phyloP scores from a whole-genome alignment of 2,113 vertebrate genomes.

The Phylloscopus whistleri region DNA sequence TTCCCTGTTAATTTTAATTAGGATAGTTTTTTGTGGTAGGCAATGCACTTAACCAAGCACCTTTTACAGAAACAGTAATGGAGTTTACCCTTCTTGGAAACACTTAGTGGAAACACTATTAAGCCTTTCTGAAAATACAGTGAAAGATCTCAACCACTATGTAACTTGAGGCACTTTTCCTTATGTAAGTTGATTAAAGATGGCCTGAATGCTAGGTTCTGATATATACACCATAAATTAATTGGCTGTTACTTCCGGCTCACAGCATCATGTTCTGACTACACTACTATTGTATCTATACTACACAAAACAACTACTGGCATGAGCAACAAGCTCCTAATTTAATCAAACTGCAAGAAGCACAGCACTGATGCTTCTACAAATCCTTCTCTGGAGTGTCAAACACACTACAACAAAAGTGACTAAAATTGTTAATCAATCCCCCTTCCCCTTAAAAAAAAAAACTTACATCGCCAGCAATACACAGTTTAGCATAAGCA shows the following conservation, averaged over 20 bases:
- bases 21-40: background rate
- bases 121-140: background rate
- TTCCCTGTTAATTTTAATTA: background rate
- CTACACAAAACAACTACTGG: background rate
- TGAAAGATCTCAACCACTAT: background rate
- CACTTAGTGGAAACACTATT: background rate
- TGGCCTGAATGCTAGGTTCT: background rate
- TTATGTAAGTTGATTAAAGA: background rate
- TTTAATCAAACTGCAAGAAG: background rate
- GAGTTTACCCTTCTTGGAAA: background rate
- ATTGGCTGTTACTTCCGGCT: background rate
- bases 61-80: background rate
- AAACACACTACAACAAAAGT: background rate
- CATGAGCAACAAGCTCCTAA: background rate
- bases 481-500: background rate
- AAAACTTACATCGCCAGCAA: background rate
- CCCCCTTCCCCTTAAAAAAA: background rate
- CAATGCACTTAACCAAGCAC: background rate
- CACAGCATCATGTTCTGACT: background rate
- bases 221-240: background rate
- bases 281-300: background rate
- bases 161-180: background rate
- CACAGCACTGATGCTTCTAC: background rate
- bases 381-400: background rate
- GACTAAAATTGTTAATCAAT: background rate